phyloP scores from a whole-genome alignment of 37 sponge, comb jelly and placozoan species.

The Axinella damicornis region DNA sequence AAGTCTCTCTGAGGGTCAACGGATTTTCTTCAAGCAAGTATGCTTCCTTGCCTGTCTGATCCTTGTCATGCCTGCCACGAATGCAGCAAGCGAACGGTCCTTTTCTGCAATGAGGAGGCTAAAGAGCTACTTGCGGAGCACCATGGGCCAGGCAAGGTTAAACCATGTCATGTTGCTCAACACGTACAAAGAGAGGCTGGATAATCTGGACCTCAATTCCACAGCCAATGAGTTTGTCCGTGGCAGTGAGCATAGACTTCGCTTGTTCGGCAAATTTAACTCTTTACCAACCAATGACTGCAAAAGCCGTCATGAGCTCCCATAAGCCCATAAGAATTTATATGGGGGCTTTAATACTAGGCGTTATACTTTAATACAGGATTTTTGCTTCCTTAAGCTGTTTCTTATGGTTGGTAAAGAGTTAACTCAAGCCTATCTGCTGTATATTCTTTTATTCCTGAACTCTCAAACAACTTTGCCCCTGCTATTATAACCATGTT shows the following conservation, averaged over 20 bases:
- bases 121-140: constrained; percentile 63
- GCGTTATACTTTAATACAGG: too few relatives aligned
- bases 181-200: constrained; percentile 67
- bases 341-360: too few relatives aligned
- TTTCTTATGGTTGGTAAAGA: too few relatives aligned
- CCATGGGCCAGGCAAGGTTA: constrained; percentile 48
- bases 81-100: constrained; percentile 61
- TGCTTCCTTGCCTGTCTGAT: constrained; percentile 36
- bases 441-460: too few relatives aligned
- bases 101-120: constrained; percentile 49
- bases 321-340: too few relatives aligned
- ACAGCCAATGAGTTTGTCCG: constrained; percentile 74
- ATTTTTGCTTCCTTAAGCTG: too few relatives aligned
- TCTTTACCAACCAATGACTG: too few relatives aligned
- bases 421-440: too few relatives aligned
- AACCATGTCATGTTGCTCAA: constrained; percentile 60
- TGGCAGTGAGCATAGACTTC: constrained; percentile 61
- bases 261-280: constrained; percentile 65
- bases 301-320: too few relatives aligned
- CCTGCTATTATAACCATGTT: too few relatives aligned
- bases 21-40: constrained; percentile 51
- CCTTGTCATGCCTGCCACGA: constrained; percentile 55
- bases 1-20: constrained; percentile 32
- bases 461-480: too few relatives aligned
- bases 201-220: constrained; percentile 34